Evolutionary conservation across 2,797 vertebrate species (phyloP), one percentile per base, ranked within the genome.

Genomic region (Antrozous pallidus): DNA sequence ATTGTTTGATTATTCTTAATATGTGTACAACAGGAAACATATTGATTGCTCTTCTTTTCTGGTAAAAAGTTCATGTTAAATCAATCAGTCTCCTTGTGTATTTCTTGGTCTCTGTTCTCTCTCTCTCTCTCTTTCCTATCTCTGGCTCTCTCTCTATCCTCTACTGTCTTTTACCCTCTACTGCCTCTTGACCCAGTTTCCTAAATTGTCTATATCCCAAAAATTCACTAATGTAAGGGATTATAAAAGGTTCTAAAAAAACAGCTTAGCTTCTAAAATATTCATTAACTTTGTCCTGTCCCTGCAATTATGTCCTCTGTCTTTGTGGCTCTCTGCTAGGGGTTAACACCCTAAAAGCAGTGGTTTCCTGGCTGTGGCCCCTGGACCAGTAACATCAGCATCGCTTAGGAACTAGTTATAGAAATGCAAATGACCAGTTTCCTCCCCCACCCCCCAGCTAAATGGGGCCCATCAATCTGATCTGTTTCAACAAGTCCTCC

Each of bases 1-100:
- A 93, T 94, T 94, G 91, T 97, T 94, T 97, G 92, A 88, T 94
- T 93, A 95, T 93, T 96, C 89, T 97, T 94, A 93, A 95, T 91
- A 94, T 91, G 95, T 93, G 82, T 94, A 95, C 77, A 93, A 90
- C 26, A 95, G 78, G 80, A 97, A 95, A 94, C 73, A n/a, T 79
- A 95, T 94, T 8, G 89, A 94, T 92, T 93, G 38, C 20, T 93
- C 83, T 94, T 91, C 93, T 90, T 77, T 40, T 86, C 80, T 94
- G 40, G 47, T 65, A 95, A 93, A 67, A 86, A 81, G 12, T 96
- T 93, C 87, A 82, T 95, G 91, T 75, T 69, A 90, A 93, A 67
- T 95, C 78, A 56, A 6, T 71, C 26, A 40, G 33, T 61, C 28
- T 73, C 14, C 67, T 33, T 67, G 61, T 70, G 26, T 80, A 26